phyloP scores from a whole-genome alignment of 2,113 vertebrate species.

The Gobius niger region DNA sequence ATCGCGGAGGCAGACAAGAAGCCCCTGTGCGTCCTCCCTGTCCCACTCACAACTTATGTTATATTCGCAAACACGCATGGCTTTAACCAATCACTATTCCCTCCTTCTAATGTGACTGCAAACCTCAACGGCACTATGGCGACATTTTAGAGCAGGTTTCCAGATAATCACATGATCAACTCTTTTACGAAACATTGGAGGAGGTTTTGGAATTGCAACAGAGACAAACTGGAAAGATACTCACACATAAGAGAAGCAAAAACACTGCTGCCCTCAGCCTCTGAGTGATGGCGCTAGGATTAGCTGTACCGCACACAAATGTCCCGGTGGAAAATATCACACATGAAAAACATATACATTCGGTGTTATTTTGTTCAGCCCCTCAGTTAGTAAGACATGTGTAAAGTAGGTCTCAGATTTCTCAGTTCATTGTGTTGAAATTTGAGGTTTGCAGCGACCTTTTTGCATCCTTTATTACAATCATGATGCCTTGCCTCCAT shows the following conservation, averaged over 20 bases:
- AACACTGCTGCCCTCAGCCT: too few relatives aligned
- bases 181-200: neutral
- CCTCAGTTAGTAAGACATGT: too few relatives aligned
- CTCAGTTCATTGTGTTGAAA: neutral
- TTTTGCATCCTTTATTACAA: slow-evolving; percentile 3
- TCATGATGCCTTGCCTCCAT: neutral
- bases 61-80: slow-evolving; percentile 41
- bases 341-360: neutral
- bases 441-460: slow-evolving; percentile 51
- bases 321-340: slow-evolving; percentile 47
- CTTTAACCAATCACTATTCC: slow-evolving; percentile 34
- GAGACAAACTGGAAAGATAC: neutral
- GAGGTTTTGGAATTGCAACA: neutral
- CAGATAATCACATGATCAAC: neutral
- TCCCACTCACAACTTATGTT: slow-evolving; percentile 2
- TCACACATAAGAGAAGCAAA: slow-evolving; percentile 13
- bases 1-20: slow-evolving; percentile 66
- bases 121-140: slow-evolving; percentile 34
- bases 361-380: too few relatives aligned
- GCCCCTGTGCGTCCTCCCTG: slow-evolving; percentile 65
- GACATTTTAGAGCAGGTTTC: neutral
- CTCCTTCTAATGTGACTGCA: slow-evolving; percentile 37
- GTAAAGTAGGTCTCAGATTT: too few relatives aligned
- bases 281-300: slow-evolving; percentile 34
- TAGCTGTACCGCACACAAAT: slow-evolving; percentile 15